Percentiles rank a stretch among this genome's conserved stretches.
phyloP scores from a whole-genome alignment of 2,888 invertebrate species.

The Drosophila gaucha region DNA sequence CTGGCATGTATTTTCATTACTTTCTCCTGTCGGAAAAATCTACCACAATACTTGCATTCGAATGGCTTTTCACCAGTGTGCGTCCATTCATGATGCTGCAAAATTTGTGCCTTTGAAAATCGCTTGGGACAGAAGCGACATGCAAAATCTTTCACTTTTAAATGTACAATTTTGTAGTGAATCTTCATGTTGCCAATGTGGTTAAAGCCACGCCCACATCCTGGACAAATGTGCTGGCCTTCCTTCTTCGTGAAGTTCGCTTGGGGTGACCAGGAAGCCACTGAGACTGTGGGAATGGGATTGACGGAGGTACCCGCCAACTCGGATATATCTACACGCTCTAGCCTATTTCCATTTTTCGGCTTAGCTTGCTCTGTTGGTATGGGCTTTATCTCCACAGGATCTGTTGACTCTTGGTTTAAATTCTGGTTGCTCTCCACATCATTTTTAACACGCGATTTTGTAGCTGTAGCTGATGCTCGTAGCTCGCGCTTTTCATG shows the following conservation, averaged over 20 bases:
- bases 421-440: background rate
- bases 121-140: slow-evolving; percentile 82
- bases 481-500: slow-evolving; percentile 77
- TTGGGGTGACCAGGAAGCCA: slow-evolving; percentile 81
- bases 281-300: slow-evolving; percentile 79
- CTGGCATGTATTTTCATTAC: slow-evolving; percentile 80
- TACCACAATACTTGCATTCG: slow-evolving; percentile 76
- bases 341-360: slow-evolving; percentile 74
- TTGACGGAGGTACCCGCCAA: slow-evolving; percentile 80
- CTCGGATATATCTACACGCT: slow-evolving; percentile 80
- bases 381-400: slow-evolving; percentile 9
- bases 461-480: slow-evolving; percentile 21
- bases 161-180: slow-evolving; percentile 82
- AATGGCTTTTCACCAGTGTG: slow-evolving; percentile 84
- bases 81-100: slow-evolving; percentile 82
- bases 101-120: slow-evolving; percentile 82
- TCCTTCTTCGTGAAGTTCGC: slow-evolving; percentile 83
- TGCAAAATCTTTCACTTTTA: slow-evolving; percentile 82
- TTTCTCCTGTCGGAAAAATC: slow-evolving; percentile 80
- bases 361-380: slow-evolving; percentile 50
- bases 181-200: slow-evolving; percentile 81
- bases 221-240: slow-evolving; percentile 81
- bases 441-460: slow-evolving; percentile 13
- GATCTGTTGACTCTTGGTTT: background rate
- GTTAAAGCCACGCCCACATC: slow-evolving; percentile 81